Percentiles rank a stretch among this genome's conserved stretches.
Conservation (phyloP, 1,140 invertebrate species). For the Eupristina koningsbergeri region DNA sequence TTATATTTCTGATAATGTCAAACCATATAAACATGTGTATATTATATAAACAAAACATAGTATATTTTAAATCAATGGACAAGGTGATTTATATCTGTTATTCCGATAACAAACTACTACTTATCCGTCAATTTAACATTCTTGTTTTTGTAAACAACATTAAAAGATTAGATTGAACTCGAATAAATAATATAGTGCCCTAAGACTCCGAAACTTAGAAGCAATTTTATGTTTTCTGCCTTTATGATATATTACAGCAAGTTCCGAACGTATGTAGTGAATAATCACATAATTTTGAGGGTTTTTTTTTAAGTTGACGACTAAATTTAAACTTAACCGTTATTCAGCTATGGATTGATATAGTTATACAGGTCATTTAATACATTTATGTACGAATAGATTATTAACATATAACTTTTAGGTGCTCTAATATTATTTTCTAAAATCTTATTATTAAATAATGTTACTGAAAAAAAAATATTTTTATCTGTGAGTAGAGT, state of each 20-base stretch:
- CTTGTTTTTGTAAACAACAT: not conserved
- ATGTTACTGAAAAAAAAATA: not conserved
- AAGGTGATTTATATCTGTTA: not conserved
- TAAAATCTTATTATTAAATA: not conserved
- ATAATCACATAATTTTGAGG: not conserved
- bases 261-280: not conserved
- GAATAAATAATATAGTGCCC: not conserved
- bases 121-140: not conserved
- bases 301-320: not conserved
- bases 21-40: not conserved
- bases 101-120: not conserved
- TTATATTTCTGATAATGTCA: not conserved
- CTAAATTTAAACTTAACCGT: not conserved
- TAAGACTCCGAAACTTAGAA: not conserved
- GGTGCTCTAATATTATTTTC: not conserved
- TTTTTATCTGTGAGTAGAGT: not conserved
- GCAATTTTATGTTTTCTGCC: not conserved
- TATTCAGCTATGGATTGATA: too few species aligned
- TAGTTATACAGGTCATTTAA: too few species aligned
- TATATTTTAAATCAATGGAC: not conserved
- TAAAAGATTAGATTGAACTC: not conserved
- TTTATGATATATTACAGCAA: not conserved
- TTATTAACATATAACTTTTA: not conserved
- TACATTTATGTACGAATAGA: not conserved
- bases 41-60: not conserved